Conservation (phyloP, 1,140 invertebrate genomes). For the Babylonia areolata region DNA sequence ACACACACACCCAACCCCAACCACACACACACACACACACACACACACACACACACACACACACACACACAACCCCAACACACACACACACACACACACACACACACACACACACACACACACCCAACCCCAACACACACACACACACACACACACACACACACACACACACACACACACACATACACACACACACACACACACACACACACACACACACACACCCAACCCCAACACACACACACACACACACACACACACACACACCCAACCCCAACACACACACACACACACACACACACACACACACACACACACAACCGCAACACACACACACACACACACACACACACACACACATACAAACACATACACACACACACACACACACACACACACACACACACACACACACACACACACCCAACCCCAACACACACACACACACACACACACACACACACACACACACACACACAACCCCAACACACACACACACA, state of each 20-base stretch:
- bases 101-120: not conserved
- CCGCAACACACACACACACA: slow-evolving; percentile 24
- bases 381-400: slow-evolving; percentile 28
- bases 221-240: not conserved
- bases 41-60: no score
- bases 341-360: slow-evolving; percentile 24
- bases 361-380: slow-evolving; percentile 23
- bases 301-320: slow-evolving; percentile 6
- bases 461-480: no score
- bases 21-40: no score
- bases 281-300: not conserved
- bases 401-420: slow-evolving; percentile 14
- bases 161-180: not conserved
- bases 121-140: not conserved
- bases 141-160: not conserved
- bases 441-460: no score
- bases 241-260: slow-evolving; percentile 9
- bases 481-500: no score
- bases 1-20: no score
- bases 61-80: no score
- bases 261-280: slow-evolving; percentile 7
- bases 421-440: not conserved
- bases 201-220: not conserved
- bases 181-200: not conserved
- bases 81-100: no score